A percentile compares a stretch with the other conserved stretches of the same genome.
phyloP scores from a whole-genome alignment of 1,140 invertebrate species.

The Heliconius hewitsoni region DNA sequence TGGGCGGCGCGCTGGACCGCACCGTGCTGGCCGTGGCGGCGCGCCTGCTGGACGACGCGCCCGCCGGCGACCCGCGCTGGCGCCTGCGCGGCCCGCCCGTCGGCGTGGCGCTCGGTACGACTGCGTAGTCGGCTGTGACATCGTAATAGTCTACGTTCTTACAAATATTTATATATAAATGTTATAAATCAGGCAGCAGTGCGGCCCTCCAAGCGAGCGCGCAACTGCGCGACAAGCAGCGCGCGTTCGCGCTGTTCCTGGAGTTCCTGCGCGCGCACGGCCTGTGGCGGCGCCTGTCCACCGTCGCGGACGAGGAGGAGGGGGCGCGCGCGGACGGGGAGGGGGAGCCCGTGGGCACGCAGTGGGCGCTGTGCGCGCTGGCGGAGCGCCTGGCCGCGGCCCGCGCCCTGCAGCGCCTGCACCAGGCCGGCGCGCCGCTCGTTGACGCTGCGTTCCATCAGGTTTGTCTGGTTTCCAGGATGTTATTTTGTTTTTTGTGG shows the following conservation, averaged over 20 bases:
- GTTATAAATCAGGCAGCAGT: constrained; percentile 77
- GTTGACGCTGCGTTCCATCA: constrained; percentile 73
- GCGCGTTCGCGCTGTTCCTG: constrained; percentile 87
- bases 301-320: constrained; percentile 86
- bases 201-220: constrained; percentile 90
- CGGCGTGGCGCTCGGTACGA: constrained; percentile 60
- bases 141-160: no score
- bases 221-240: constrained; percentile 93
- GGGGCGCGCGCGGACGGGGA: constrained; percentile 83
- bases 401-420: constrained; percentile 85
- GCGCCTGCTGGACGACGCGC: constrained; percentile 93
- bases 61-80: constrained; percentile 91
- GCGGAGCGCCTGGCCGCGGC: constrained; percentile 90
- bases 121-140: no score
- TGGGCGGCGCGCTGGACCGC: constrained; percentile 84
- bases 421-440: constrained; percentile 67
- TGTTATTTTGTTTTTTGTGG: no score
- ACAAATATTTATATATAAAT: no score
- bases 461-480: constrained; percentile 47
- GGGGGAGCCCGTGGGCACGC: constrained; percentile 85
- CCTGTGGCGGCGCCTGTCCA: constrained; percentile 87
- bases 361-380: constrained; percentile 87
- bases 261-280: constrained; percentile 89
- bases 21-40: constrained; percentile 87
- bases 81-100: constrained; percentile 40